phyloP scores from a whole-genome alignment of 2,888 invertebrate genomes.

The Ennomos erosarius region DNA sequence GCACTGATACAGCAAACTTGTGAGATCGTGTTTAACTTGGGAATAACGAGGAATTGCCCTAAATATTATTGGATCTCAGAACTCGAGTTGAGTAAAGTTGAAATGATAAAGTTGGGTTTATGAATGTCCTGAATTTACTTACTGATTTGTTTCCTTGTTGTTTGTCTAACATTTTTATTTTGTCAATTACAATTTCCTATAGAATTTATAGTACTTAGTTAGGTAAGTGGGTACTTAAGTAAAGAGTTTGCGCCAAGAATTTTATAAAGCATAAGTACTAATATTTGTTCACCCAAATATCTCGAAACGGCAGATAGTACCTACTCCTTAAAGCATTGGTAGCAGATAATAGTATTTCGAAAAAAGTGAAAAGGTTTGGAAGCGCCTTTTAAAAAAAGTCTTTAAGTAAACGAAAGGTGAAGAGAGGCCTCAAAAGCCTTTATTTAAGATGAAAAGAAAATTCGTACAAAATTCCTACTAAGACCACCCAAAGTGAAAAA shows the following conservation, averaged over 20 bases:
- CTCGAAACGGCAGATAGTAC: not conserved
- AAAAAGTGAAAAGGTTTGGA: conserved; percentile 10
- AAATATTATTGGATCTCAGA: conserved; percentile 12
- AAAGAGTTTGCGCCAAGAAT: not conserved
- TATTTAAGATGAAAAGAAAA: conserved; percentile 12
- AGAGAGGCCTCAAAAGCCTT: conserved; percentile 4
- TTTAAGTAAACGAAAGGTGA: conserved; percentile 8
- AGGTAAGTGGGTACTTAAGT: no score
- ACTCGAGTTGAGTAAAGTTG: not conserved
- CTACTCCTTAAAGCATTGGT: not conserved
- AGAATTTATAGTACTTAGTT: no score
- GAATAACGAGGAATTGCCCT: conserved; percentile 1
- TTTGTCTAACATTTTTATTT: conserved; percentile 10
- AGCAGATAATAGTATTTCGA: not conserved
- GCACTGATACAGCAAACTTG: no score
- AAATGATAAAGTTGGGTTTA: conserved; percentile 11
- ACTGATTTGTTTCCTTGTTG: conserved; percentile 5
- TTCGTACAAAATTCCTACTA: conserved; percentile 5
- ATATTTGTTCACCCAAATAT: conserved; percentile 2
- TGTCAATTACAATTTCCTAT: not conserved
- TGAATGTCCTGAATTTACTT: conserved; percentile 1
- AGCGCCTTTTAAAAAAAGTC: conserved; percentile 1
- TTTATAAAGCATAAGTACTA: not conserved
- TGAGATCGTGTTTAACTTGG: not conserved
- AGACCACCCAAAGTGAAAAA: conserved; percentile 11